Percentiles rank a stretch among this genome's conserved stretches.
Conservation (phyloP, 2,888 invertebrate genomes). For the Allophyes oxyacanthae region DNA sequence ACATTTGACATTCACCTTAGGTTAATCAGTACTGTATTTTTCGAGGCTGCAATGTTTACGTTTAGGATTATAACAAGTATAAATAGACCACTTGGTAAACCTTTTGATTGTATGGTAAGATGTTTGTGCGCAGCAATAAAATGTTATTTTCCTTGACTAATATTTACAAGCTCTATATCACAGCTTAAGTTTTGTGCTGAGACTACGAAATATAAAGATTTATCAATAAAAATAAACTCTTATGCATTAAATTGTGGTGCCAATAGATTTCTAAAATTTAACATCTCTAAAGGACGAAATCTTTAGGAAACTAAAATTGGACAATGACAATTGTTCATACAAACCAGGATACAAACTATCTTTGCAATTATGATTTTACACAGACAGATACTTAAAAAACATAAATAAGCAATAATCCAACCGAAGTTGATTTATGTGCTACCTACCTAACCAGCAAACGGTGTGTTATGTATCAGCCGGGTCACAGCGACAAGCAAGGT, state of each 20-base stretch:
- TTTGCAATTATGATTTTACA: slow-evolving; percentile 34
- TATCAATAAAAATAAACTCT: slow-evolving; percentile 40
- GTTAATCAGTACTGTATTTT: not conserved
- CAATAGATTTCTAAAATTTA: slow-evolving; percentile 17
- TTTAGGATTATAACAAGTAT: slow-evolving; percentile 18
- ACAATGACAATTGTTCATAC: no score
- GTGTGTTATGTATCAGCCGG: no score
- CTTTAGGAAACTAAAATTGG: slow-evolving; percentile 35
- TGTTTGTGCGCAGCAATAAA: slow-evolving; percentile 48
- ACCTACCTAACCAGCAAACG: slow-evolving; percentile 26
- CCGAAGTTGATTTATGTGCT: slow-evolving; percentile 26
- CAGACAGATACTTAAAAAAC: slow-evolving; percentile 37
- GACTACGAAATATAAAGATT: slow-evolving; percentile 46
- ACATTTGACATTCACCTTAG: slow-evolving; percentile 15
- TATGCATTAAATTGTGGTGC: slow-evolving; percentile 34
- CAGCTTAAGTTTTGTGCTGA: slow-evolving; percentile 80
- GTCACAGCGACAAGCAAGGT: no score
- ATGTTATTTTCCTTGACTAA: slow-evolving; percentile 63
- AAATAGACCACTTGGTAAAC: slow-evolving; percentile 44
- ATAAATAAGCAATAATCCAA: slow-evolving; percentile 43
- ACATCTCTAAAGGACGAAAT: slow-evolving; percentile 24
- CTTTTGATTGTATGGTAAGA: slow-evolving; percentile 44
- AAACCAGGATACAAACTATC: no score
- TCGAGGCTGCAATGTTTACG: not conserved
- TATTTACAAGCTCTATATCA: slow-evolving; percentile 87